phyloP scores from a whole-genome alignment of 2,888 invertebrate genomes.

The Pilophorus perplexus region DNA sequence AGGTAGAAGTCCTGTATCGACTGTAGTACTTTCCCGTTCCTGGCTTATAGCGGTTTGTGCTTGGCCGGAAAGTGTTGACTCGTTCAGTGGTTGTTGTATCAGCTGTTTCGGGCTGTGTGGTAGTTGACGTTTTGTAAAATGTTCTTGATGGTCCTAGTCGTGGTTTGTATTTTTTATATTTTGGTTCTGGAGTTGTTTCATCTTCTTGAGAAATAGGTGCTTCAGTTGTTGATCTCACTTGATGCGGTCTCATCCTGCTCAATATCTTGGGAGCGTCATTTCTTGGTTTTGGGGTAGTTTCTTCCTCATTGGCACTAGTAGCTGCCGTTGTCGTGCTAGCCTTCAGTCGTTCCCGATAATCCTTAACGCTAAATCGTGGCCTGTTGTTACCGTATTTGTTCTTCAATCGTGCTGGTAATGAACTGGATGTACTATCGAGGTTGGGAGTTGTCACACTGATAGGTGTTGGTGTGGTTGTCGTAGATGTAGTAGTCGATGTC shows the following conservation, averaged over 20 bases:
- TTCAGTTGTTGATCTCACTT: conserved; percentile 54
- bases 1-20: conserved; percentile 49
- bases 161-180: conserved; percentile 47
- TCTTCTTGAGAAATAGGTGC: conserved; percentile 54
- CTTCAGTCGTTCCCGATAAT: conserved; percentile 56
- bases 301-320: conserved; percentile 50
- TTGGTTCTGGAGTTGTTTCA: conserved; percentile 53
- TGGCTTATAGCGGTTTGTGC: conserved; percentile 46
- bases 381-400: conserved; percentile 52
- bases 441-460: conserved; percentile 33
- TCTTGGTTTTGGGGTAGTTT: conserved; percentile 50
- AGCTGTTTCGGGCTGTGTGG: conserved; percentile 37
- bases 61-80: conserved; percentile 46
- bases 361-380: conserved; percentile 73
- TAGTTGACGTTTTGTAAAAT: conserved; percentile 46
- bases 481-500: conserved; percentile 48
- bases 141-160: conserved; percentile 42
- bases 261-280: conserved; percentile 54
- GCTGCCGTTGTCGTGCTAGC: conserved; percentile 49
- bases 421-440: conserved; percentile 16
- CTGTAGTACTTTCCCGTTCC: conserved; percentile 50
- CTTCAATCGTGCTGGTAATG: conserved; percentile 42
- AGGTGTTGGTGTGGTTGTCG: conserved; percentile 41
- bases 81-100: conserved; percentile 48
- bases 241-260: conserved; percentile 51